Base-by-base conservation (phyloP, 2,113 vertebrate genomes). In the Cichladusa arquata region DNA sequence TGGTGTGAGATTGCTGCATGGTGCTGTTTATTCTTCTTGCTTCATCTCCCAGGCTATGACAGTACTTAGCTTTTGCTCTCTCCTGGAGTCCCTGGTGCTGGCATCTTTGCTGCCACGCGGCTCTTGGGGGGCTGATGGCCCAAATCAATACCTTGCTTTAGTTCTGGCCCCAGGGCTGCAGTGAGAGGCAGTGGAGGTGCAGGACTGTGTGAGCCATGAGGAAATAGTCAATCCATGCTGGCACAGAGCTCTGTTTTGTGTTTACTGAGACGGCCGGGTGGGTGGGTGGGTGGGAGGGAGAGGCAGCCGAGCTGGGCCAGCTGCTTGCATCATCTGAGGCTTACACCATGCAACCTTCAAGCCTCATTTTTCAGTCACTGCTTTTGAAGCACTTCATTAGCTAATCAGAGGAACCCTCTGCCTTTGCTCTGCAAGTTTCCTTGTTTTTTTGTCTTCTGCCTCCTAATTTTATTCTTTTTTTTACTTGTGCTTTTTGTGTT, bases 331-430 rank as follows among this genome's bases (percentile, higher is more conserved):
- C 84, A 95, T 89, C 92, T 66, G 92, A 90, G 5, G 3, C 77
- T 81, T 60, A 70, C 6, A 54, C 88, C 87, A 34, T 23, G 66
- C 82, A 73, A 20, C 74, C 81, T 62, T 82, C 69, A 19, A 81
- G 88, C 93, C 81, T 90, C 71, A 3, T 85, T 91, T 94, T 76
- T 94, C 82, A 90, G 36, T 72, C 13, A 2, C 44, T 70, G 86
- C 84, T 80, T 77, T 96, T 73, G 88, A 93, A 90, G 69, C 84
- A 53, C 87, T 93, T 92, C 89, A 89, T 91, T 85, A 94, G 38
- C 73, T 79, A 47, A 82, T 44, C 86, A 36, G 90, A 92, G 82
- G 77, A 96, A 71, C 67, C 71, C 28, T 94, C 71, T 80, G 86
- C 92, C 76, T 90, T 78, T 65, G 60, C 81, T 79, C 92, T 81